Percentiles rank a stretch among this genome's conserved stretches.
These are phyloP conservation scores for Emydoidea blandingii DNA, from an alignment of 2,797 vertebrate species.

Conservation along the genomic window DNA sequence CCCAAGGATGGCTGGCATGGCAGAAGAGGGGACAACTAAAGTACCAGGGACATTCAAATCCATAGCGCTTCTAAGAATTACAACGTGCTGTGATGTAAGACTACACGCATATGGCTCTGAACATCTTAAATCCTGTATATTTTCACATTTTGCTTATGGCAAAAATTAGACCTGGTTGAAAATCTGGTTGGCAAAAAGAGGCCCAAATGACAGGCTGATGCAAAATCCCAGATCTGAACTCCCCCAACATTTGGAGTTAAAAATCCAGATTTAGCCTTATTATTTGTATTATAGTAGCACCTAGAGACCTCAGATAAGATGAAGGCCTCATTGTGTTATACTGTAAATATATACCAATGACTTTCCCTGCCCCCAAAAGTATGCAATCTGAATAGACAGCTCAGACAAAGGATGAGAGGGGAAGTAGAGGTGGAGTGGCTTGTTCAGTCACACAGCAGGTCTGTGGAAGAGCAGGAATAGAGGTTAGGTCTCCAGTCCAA, in stretches of 20 bases:
- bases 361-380: not conserved
- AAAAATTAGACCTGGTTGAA: too few species aligned
- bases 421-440: too few species aligned
- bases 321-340: not conserved
- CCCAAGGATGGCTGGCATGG: not conserved
- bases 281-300: not conserved
- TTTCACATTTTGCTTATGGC: slow-evolving; percentile 50
- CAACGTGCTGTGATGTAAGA: slow-evolving; percentile 20
- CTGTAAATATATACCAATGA: not conserved
- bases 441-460: too few species aligned
- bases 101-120: slow-evolving; percentile 49
- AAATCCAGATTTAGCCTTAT: not conserved
- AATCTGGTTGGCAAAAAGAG: too few species aligned
- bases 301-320: too few species aligned
- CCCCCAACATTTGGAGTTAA: not conserved
- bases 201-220: too few species aligned
- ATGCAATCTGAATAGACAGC: not conserved
- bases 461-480: too few species aligned
- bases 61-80: slow-evolving; percentile 9
- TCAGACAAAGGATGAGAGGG: too few species aligned
- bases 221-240: too few species aligned
- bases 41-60: slow-evolving; percentile 10
- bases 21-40: slow-evolving; percentile 1
- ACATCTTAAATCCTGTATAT: slow-evolving; percentile 51
- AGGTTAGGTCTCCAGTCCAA: too few species aligned